Percentiles rank a stretch among this genome's conserved stretches.
phyloP scores from a whole-genome alignment of 2,113 vertebrate genomes.

The Actenoides lindsayi region DNA sequence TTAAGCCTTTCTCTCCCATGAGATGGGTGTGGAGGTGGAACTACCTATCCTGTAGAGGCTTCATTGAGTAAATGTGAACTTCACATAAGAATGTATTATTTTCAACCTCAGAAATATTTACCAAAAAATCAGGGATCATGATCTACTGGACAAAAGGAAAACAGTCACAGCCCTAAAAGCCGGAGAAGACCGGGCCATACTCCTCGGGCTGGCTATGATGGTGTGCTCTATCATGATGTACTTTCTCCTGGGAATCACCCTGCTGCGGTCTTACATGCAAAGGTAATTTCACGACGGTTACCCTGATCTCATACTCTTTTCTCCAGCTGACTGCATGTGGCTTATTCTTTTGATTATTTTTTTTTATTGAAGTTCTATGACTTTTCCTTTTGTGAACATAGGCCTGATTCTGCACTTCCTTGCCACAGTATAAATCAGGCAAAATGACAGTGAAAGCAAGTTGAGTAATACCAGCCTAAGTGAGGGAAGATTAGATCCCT shows the following conservation, averaged over 20 bases:
- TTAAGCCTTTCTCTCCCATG: neutral
- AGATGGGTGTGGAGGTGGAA: conserved; percentile 25
- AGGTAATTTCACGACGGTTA: conserved; percentile 74
- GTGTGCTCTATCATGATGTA: conserved; percentile 92
- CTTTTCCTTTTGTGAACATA: neutral
- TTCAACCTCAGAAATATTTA: conserved; percentile 90
- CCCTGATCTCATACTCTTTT: neutral
- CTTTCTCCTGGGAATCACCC: conserved; percentile 92
- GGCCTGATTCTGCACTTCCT: neutral
- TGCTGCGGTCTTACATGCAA: conserved; percentile 90
- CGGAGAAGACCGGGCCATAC: conserved; percentile 92
- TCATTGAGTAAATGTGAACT: conserved; percentile 36
- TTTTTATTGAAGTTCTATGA: neutral
- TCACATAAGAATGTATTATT: conserved; percentile 74
- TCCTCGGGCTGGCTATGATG: conserved; percentile 93
- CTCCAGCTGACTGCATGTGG: neutral
- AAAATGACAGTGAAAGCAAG: neutral
- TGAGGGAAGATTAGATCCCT: neutral
- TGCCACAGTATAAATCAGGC: neutral
- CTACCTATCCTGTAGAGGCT: neutral
- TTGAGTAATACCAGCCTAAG: neutral
- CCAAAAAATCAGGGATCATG: conserved; percentile 91
- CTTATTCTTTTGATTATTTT: neutral
- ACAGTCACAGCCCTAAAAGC: conserved; percentile 92
- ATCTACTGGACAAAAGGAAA: conserved; percentile 94